A percentile compares a stretch with the other conserved stretches of the same genome.
Evolutionary conservation across 2,888 invertebrate species (phyloP).

Genomic region (Trichopoda pennipes): DNA sequence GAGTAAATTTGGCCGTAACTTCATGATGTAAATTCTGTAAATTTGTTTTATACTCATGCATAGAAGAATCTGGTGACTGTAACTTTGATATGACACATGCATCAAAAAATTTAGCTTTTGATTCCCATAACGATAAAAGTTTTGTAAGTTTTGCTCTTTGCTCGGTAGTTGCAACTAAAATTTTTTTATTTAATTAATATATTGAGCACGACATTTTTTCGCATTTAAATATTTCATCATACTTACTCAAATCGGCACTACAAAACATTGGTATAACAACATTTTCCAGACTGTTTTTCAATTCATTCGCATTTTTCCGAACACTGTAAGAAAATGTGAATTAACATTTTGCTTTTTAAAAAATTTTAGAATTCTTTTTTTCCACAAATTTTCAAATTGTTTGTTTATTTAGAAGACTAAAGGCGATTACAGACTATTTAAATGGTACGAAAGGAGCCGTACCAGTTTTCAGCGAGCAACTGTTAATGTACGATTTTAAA

Average conservation of each 20-base stretch:
- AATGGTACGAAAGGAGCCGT: not conserved
- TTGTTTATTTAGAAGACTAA: not conserved
- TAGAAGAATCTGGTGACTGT: conserved; percentile 92
- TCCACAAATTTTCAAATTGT: not conserved
- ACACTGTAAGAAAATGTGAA: conserved; percentile 86
- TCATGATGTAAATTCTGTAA: conserved; percentile 90
- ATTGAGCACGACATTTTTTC: not conserved
- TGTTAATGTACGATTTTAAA: too few relatives aligned
- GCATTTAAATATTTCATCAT: not conserved
- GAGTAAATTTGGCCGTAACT: conserved; percentile 88
- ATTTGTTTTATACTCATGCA: conserved; percentile 93
- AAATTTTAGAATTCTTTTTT: conserved; percentile 1
- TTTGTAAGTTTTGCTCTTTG: conserved; percentile 96
- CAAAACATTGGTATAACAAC: conserved; percentile 99
- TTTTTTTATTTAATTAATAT: not conserved
- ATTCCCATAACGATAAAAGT: conserved; percentile 97
- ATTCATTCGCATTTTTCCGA: conserved; percentile 95
- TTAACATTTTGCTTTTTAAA: conserved; percentile 39
- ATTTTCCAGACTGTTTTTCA: conserved; percentile 95
- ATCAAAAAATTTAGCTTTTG: conserved; percentile 94
- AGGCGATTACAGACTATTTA: not conserved
- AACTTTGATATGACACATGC: conserved; percentile 91
- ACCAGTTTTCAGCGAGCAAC: too few relatives aligned
- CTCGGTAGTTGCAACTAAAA: conserved; percentile 89
- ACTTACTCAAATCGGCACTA: conserved; percentile 90